Evolutionary conservation across 2,888 invertebrate genomes (phyloP).

Genomic region (Podabrus alpinus): DNA sequence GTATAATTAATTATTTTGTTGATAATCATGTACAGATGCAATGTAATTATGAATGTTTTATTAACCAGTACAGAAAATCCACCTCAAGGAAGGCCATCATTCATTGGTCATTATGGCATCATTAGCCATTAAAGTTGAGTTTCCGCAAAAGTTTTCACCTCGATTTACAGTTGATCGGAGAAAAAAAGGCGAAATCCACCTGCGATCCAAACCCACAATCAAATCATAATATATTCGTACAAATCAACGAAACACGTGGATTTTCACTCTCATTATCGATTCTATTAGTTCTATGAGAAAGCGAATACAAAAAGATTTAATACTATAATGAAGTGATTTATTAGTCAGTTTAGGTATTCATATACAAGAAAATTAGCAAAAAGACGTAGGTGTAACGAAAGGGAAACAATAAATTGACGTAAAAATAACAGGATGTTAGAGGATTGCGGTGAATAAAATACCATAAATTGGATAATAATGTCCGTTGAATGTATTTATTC

Average conservation of each 20-base stretch:
- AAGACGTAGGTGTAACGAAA: background rate
- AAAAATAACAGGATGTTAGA: slow-evolving; percentile 46
- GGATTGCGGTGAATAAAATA: slow-evolving; percentile 38
- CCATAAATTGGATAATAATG: slow-evolving; percentile 44
- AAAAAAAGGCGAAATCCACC: background rate
- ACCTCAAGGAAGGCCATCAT: background rate
- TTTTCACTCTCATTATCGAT: background rate
- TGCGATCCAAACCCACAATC: background rate
- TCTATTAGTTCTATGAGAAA: background rate
- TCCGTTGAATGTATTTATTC: slow-evolving; percentile 34
- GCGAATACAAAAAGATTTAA: background rate
- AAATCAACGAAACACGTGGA: background rate
- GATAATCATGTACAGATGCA: background rate
- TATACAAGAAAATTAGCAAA: background rate
- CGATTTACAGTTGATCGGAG: background rate
- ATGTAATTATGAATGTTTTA: background rate
- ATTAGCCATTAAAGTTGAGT: background rate
- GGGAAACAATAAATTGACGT: background rate
- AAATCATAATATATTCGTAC: background rate
- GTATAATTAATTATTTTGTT: background rate
- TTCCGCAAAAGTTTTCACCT: background rate
- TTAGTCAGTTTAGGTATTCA: background rate
- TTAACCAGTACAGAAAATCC: background rate
- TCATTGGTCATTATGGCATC: background rate
- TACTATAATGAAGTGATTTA: background rate